Evolutionary conservation across 1,140 invertebrate genomes (phyloP).

Genomic region (Batillaria attramentaria): DNA sequence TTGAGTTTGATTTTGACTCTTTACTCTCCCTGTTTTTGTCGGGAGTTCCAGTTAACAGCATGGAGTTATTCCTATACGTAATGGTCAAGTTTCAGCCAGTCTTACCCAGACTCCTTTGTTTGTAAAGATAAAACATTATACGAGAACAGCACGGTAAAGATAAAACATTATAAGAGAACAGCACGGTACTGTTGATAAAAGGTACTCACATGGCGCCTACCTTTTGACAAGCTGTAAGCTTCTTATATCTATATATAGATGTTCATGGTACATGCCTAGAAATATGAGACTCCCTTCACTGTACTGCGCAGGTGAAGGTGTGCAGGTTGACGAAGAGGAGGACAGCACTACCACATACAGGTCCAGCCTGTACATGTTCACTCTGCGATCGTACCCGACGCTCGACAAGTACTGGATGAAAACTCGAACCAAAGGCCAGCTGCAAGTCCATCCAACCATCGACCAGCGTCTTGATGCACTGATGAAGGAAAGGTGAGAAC

Average conservation of each 20-base stretch:
- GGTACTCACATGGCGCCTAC: background rate
- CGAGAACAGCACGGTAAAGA: background rate
- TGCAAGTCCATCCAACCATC: slow-evolving; percentile 51
- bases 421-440: slow-evolving; percentile 36
- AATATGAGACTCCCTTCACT: no score
- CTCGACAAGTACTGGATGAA: slow-evolving; percentile 58
- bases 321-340: slow-evolving; percentile 34
- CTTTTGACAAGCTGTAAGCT: no score
- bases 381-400: slow-evolving; percentile 56
- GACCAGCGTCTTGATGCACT: slow-evolving; percentile 57
- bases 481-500: slow-evolving; percentile 59
- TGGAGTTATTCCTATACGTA: no score
- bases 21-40: no score
- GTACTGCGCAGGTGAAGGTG: slow-evolving; percentile 31
- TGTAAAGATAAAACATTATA: no score
- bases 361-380: slow-evolving; percentile 58
- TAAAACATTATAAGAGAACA: background rate
- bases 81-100: no score
- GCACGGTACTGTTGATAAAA: background rate
- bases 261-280: no score
- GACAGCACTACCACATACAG: slow-evolving; percentile 27
- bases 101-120: no score
- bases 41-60: no score
- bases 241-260: no score
- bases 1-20: no score